These are phyloP conservation scores for Coryphaenoides rupestris DNA, from an alignment of 2,113 vertebrate genomes.

Conservation along the genomic window DNA sequence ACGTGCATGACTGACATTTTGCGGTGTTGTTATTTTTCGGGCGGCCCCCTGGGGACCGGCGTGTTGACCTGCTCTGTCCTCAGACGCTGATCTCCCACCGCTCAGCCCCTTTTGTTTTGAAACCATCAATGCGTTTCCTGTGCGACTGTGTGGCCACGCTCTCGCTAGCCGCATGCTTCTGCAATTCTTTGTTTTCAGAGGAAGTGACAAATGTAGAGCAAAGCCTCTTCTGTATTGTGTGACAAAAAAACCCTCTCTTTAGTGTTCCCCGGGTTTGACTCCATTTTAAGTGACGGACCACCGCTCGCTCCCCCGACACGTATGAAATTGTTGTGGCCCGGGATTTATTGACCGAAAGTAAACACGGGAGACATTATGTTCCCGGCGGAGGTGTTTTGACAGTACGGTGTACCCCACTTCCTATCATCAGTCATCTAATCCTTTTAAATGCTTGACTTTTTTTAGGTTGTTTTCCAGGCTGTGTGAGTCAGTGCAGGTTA, in stretches of 20 bases:
- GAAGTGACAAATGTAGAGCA: slow-evolving; percentile 55
- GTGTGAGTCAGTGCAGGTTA: slow-evolving; percentile 29
- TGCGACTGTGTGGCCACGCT: slow-evolving; percentile 42
- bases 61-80: slow-evolving; percentile 31
- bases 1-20: no score
- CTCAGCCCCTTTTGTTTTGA: slow-evolving; percentile 62
- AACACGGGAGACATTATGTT: slow-evolving; percentile 5
- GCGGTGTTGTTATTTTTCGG: slow-evolving; percentile 18
- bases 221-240: slow-evolving; percentile 48
- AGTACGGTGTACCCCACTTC: slow-evolving; percentile 14
- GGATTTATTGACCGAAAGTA: slow-evolving; percentile 2
- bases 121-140: slow-evolving; percentile 65
- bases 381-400: slow-evolving; percentile 1
- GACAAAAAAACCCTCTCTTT: slow-evolving; percentile 15
- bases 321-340: background rate
- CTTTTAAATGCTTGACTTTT: background rate
- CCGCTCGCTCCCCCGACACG: no score
- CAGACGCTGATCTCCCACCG: slow-evolving; percentile 56
- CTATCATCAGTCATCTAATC: slow-evolving; percentile 28
- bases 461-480: slow-evolving; percentile 18
- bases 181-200: slow-evolving; percentile 68
- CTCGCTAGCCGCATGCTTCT: slow-evolving; percentile 60
- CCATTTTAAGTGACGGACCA: slow-evolving; percentile 12
- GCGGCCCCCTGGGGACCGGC: slow-evolving; percentile 38
- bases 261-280: slow-evolving; percentile 22